Evolutionary conservation across 1,140 invertebrate species (phyloP).

Genomic region (Teleopsis dalmanni): DNA sequence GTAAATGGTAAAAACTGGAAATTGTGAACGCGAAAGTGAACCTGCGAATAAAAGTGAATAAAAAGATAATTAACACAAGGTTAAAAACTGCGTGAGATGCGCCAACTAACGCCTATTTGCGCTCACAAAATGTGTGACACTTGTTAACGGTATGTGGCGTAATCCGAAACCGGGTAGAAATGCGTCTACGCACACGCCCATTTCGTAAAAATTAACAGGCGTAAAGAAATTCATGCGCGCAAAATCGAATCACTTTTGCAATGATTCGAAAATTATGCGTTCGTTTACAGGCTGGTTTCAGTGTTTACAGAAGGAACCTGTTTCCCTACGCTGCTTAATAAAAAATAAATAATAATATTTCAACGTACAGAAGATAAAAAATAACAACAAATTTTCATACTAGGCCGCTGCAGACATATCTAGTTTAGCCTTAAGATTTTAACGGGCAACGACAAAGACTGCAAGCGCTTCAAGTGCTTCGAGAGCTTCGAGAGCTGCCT

Average conservation of each 20-base stretch:
- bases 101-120: background rate
- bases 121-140: constrained; percentile 1
- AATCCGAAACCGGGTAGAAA: background rate
- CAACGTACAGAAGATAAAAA: too few relatives aligned
- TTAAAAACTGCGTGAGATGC: background rate
- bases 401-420: too few relatives aligned
- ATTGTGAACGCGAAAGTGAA: constrained; percentile 81
- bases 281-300: too few relatives aligned
- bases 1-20: constrained; percentile 94
- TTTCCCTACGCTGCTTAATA: too few relatives aligned
- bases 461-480: too few relatives aligned
- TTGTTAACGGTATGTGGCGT: constrained; percentile 23
- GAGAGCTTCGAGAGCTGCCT: too few relatives aligned
- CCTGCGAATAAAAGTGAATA: constrained; percentile 50
- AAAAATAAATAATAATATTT: too few relatives aligned
- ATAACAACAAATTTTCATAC: too few relatives aligned
- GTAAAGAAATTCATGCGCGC: constrained; percentile 22
- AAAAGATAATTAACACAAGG: constrained; percentile 8
- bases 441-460: too few relatives aligned
- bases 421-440: too few relatives aligned
- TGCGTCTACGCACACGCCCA: constrained; percentile 39
- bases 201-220: constrained; percentile 43
- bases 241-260: background rate
- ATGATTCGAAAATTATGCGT: too few relatives aligned
- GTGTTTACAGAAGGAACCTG: too few relatives aligned